Evolutionary conservation across 2,888 invertebrate genomes (phyloP), one percentile per base, ranked within the genome.

Genomic region (Ligdia adustata): DNA sequence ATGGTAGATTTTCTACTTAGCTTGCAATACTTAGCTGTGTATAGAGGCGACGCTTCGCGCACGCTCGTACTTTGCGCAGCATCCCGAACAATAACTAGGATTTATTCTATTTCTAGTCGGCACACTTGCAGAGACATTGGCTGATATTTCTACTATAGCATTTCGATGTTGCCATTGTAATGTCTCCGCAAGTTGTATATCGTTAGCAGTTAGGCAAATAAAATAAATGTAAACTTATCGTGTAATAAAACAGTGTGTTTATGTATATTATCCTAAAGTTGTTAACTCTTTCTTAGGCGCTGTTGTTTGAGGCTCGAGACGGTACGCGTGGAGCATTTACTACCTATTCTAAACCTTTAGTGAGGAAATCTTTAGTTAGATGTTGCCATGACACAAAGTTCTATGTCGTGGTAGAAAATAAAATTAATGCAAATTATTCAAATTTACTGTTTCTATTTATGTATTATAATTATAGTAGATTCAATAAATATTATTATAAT

Each of bases 231-330:
- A 80, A 78, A 72, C 67, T 28, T 74, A 72, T 61, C 64, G 64
- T 79, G 76, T 83, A 82, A 78, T 72, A 57, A n/a, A 61, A 56
- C 77, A 71, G 70, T 81, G 75, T 82, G 76, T 83, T 79, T 80
- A 79, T 84, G 76, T 83, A 81, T 86, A 80, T 79, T 80, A 84
- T 84, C 78, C 76, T 82, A 81, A 79, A 70, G 79, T 88, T 90
- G 90, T 90, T 90, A 89, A 82, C 88, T 90, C 88, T 88, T 90
- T 89, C 87, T 85, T 90, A 90, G 90, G 87, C 82, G 84, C 86
- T 86, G 89, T 89, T 90, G 87, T 84, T 79, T 78, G 75, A 60
- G 76, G 77, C 66, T 79, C 75, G 71, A n/a, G n/a, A 58, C 69
- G 79, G 70, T 58, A 55, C 69, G 79, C 80, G 81, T 66, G 79